These are phyloP conservation scores for Falco concolor DNA, from an alignment of 2,797 vertebrate genomes.

Conservation along the genomic window DNA sequence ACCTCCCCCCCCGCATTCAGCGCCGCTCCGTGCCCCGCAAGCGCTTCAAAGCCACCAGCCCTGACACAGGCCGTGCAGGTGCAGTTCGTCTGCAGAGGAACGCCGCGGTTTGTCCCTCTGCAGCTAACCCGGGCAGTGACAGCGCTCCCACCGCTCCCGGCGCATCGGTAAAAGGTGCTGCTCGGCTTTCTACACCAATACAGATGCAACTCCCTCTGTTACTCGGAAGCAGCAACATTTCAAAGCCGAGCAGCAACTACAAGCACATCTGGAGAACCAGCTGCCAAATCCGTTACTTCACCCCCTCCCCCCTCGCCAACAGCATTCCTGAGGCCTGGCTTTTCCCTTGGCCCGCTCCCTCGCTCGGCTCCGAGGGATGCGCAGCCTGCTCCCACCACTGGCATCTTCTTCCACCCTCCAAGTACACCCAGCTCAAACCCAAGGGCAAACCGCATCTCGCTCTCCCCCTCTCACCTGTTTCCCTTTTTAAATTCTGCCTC, in stretches of 20 bases:
- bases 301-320: neutral
- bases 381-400: neutral
- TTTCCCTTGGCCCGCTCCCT: neutral
- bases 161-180: neutral
- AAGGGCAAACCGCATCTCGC: neutral
- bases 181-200: neutral
- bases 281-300: neutral
- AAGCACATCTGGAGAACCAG: neutral
- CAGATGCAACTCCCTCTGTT: neutral
- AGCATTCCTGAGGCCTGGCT: neutral
- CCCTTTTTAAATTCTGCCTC: slow-evolving; percentile 96
- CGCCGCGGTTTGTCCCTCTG: neutral
- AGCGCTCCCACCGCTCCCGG: neutral
- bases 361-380: neutral
- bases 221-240: neutral
- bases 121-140: neutral
- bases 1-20: neutral
- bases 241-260: neutral
- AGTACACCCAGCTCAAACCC: neutral
- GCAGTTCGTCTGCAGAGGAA: neutral
- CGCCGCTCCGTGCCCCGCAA: fast-evolving
- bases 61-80: neutral
- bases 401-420: neutral
- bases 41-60: neutral
- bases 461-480: slow-evolving; percentile 81